These are phyloP conservation scores for Caenorhabditis wallacei DNA, from an alignment of 2,888 invertebrate genomes.

Conservation along the genomic window DNA sequence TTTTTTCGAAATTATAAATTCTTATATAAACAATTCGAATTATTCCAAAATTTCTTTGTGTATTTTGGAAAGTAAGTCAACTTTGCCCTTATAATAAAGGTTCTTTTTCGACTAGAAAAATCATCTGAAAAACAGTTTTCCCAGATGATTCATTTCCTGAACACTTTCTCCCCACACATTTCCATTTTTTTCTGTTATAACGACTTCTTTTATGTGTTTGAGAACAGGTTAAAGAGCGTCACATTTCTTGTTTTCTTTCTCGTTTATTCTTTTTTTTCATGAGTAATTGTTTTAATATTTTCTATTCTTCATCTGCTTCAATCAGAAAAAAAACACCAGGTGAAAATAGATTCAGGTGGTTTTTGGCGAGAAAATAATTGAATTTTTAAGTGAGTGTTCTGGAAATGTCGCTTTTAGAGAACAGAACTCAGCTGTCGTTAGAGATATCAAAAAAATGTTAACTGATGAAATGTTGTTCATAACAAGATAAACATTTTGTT, in stretches of 20 bases:
- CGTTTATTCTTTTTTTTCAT: not conserved
- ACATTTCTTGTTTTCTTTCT: not conserved
- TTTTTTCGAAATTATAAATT: slow-evolving; percentile 8
- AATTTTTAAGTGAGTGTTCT: not conserved
- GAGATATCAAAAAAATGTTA: too few species aligned
- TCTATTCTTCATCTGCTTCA: slow-evolving; percentile 8
- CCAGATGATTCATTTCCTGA: slow-evolving; percentile 15
- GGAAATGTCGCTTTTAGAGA: too few species aligned
- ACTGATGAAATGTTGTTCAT: too few species aligned
- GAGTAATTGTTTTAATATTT: slow-evolving; percentile 17
- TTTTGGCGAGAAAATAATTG: not conserved
- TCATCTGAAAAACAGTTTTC: slow-evolving; percentile 1
- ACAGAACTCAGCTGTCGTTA: too few species aligned
- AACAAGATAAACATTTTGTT: too few species aligned
- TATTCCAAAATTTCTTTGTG: not conserved
- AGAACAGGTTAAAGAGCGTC: slow-evolving; percentile 37
- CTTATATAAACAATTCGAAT: slow-evolving; percentile 1
- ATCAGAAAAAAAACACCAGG: slow-evolving; percentile 7
- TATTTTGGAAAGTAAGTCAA: not conserved
- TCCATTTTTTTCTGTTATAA: not conserved
- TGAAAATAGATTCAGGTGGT: slow-evolving; percentile 9
- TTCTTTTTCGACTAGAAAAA: not conserved
- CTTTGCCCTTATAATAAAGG: not conserved
- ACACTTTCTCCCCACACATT: not conserved
- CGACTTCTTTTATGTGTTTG: slow-evolving; percentile 10